Base-by-base conservation (phyloP, 1,140 invertebrate species). In the Nixonia krombeini region DNA sequence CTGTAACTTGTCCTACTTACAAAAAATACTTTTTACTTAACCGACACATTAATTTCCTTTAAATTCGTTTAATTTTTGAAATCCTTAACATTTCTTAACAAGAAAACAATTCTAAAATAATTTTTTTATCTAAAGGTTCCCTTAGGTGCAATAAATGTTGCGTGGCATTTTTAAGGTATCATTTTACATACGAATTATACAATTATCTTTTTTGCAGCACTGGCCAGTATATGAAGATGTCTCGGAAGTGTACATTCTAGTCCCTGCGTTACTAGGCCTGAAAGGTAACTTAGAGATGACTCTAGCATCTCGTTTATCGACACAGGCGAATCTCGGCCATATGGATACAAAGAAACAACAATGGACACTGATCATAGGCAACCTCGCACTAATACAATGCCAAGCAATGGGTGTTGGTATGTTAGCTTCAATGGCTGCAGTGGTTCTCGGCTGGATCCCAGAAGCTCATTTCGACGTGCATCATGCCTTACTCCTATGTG, bases 281-380 rank as follows among this genome's bases (percentile, higher is more conserved):
- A 99, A 99, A 86, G 97, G 96, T 13, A 98, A 99, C 84, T 85
- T 99, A 57, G 97, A 99, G 86, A 99, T 99, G 97, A 99, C 96
- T 1, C 86, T 99, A 49, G 96, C 96, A 0, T 96, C 95, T 1
- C 86, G 97, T 23, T 86, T 99, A 0, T 98, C 96, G 1, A 97
- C 95, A 0, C 92, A 95, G 74, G 92, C 93, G 1, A 94, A 95
- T 84, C 81, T 95, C 51, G 94, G 94, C 9, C 89, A 93, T 58
- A 89, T 96, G 83, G 91, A 93, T 64, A 88, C 86, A 4, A 75
- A 75, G 2, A 90, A 88, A 45, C 88, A 91, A 69, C 87, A 92
- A 70, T 88, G 90, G 78, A 89, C 90, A 46, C 88, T 97, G 76
- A 90, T 96, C 52, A 82, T 91, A 10, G 94, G 94, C 26, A 98